Evolutionary conservation across 2,113 vertebrate species (phyloP), one percentile per base, ranked within the genome.

Genomic region (Lota lota): DNA sequence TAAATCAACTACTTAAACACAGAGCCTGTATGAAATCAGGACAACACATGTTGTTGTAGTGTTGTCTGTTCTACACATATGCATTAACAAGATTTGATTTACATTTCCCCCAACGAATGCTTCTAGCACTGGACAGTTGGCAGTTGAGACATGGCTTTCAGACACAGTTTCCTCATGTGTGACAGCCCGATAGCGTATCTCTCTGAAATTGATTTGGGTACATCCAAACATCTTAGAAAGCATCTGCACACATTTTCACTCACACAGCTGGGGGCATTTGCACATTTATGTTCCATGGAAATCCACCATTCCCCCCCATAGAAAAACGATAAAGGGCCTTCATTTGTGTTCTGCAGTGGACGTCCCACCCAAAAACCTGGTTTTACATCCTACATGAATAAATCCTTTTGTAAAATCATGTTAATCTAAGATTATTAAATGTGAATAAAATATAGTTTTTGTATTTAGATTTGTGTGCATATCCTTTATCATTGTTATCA

Each of bases 11-110:
- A 66, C 86, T 84, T 82, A 69, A 81, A 0, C 18, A 58, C 7
- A 80, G 12, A 85, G 84, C 50, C 66, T 83, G 85, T 86, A 79
- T 62, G 79, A 50, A 89, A 88, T 90, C 64, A 15, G 68, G 20
- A 70, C 69, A 58, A 76, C 62, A 10, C 64, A 79, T 84, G 87
- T 72, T 8, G 67, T 47, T 47, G 6, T 47, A 47, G n/a, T 57
- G 50, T 70, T 78, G 72, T 76, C 83, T 70, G 40, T 33, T 75
- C 66, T 20, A 18, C 69, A 66, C 68, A 75, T 83, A 83, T 78
- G 22, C 86, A 81, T 87, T 79, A 47, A 83, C 66, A 79, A 68
- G 61, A 51, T 66, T 62, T 66, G 83, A 86, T 87, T 86, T 75
- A 79, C 68, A 73, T 78, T 75, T 81, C 69, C 78, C 68, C 20